A percentile compares a stretch with the other conserved stretches of the same genome.
These are phyloP conservation scores for Gonocerus acuteangulatus DNA, from an alignment of 2,888 invertebrate genomes.

Conservation along the genomic window DNA sequence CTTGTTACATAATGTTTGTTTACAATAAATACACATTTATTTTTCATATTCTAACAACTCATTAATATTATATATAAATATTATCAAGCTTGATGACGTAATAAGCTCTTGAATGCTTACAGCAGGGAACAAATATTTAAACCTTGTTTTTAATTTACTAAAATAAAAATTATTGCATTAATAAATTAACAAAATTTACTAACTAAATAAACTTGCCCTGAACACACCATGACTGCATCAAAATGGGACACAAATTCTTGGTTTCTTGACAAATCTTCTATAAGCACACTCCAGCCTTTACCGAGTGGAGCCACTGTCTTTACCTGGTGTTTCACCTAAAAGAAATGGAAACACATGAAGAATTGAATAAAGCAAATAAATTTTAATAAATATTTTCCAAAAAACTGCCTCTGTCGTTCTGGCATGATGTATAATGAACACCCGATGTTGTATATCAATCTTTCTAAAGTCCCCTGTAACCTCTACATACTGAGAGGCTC, in stretches of 20 bases:
- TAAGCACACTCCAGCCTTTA: constrained; percentile 48
- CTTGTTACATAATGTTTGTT: no score
- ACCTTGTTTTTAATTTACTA: background rate
- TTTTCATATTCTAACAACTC: no score
- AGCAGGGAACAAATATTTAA: background rate
- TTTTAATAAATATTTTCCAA: background rate
- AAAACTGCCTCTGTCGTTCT: no score
- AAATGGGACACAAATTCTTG: constrained; percentile 47
- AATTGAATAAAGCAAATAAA: background rate
- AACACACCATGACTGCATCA: constrained; percentile 61
- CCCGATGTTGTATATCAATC: no score
- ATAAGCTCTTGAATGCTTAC: no score
- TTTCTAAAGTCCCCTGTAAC: no score
- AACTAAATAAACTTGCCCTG: constrained; percentile 48
- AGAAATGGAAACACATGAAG: background rate
- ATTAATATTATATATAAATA: no score
- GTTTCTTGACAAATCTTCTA: constrained; percentile 46
- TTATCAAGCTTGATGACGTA: no score
- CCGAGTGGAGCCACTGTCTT: constrained; percentile 37
- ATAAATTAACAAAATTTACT: background rate
- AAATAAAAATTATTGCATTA: background rate
- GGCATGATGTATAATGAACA: no score
- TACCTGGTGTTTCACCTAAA: constrained; percentile 39
- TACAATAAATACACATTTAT: no score
- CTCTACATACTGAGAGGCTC: no score